Evolutionary conservation across 2,888 invertebrate species (phyloP), one percentile per base, ranked within the genome.

Genomic region (Sarcophaga caerulescens): DNA sequence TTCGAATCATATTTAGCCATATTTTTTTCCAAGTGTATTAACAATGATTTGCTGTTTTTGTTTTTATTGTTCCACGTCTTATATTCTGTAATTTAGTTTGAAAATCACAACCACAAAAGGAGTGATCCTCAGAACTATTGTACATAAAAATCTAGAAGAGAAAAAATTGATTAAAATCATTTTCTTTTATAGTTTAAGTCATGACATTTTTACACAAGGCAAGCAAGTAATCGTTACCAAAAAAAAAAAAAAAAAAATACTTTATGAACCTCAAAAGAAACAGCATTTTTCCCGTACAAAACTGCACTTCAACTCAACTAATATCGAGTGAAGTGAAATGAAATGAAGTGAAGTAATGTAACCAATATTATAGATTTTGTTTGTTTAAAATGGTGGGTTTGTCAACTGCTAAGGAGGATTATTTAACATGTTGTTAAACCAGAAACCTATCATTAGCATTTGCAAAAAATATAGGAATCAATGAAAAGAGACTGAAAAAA

Each of bases 131-230:
- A 78, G 78, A 66, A 74, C 45, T 65, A 10, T 35, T 35, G 35
- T 35, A 76, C n/a, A 69, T 73, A 76, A 66, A 14, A 47, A 47
- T 14, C 4, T 0, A 14, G 14, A 14, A 47, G 3, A 60, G 52
- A 69, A 68, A 62, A 88, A 86, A 84, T 85, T 88, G 89, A 88
- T 89, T 88, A 88, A 87, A 88, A 89, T 89, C 89, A 87, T 86
- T 85, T 87, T 81, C 83, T 71, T 66, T 60, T 75, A 75, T 62
- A 44, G 63, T 52, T 70, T 75, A 75, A 85, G 81, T 82, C 85
- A 85, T 85, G 82, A 85, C 79, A 85, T 76, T 85, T 85, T 82
- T 62, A 81, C 45, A 73, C 68, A 77, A 81, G 23, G 68, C 73
- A 73, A 79, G 57, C 52, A 74, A 74, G 35, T 35, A 35, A 35